These are phyloP conservation scores for Urocyon cinereoargenteus DNA, from an alignment of 2,797 vertebrate species.

Conservation along the genomic window DNA sequence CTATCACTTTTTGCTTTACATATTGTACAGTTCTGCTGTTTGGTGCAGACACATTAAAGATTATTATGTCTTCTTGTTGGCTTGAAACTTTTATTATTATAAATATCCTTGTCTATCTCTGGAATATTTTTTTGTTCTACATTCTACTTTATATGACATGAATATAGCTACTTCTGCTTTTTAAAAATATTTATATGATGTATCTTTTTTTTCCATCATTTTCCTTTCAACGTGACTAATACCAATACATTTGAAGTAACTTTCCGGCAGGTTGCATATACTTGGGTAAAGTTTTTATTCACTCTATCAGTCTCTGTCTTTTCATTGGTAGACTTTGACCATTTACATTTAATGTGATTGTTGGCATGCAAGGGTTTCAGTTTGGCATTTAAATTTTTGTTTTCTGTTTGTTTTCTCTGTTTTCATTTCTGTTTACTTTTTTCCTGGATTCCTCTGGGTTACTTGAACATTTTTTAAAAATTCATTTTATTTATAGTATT, in stretches of 20 bases:
- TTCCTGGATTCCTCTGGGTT: not conserved
- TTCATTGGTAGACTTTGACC: not conserved
- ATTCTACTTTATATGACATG: not conserved
- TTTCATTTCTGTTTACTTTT: not conserved
- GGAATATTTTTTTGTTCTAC: not conserved
- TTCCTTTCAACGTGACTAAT: not conserved
- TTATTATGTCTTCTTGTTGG: not conserved
- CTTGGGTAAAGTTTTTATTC: not conserved
- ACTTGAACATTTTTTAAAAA: not conserved
- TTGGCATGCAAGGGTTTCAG: not conserved
- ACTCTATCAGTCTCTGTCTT: not conserved
- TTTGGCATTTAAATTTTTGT: not conserved
- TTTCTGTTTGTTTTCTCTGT: not conserved
- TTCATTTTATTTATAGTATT: not conserved
- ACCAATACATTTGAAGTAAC: not conserved
- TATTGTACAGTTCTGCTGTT: not conserved
- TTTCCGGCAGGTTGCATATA: not conserved
- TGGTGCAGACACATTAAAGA: not conserved
- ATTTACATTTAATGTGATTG: slow-evolving; percentile 32
- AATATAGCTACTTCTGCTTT: not conserved
- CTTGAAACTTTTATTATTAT: not conserved
- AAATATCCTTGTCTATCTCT: not conserved
- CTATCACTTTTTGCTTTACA: not conserved
- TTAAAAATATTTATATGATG: not conserved
- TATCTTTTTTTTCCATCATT: not conserved